Base-by-base conservation (phyloP, 2,797 vertebrate genomes). In the Dicrostonyx torquatus region DNA sequence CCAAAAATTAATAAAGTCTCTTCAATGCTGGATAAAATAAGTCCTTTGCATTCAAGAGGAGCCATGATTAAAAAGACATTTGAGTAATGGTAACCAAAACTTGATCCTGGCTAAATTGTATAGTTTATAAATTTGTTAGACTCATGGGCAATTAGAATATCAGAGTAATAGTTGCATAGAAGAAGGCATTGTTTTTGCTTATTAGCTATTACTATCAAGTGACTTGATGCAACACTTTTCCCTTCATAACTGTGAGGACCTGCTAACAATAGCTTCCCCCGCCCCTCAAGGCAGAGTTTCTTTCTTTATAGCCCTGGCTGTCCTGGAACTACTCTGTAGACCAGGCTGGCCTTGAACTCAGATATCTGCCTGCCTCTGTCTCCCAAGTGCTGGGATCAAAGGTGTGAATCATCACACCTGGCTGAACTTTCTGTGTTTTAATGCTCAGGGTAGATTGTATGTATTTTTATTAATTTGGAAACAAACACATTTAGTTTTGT, bases 401-500 rank as follows among this genome's bases (percentile, higher is more conserved):
- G 18, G 18, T 48, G 43, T 48, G 80, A 40, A 45, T 29, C 9
- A 64, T 11, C 17, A 48, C 29, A 64, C 60, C 15, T 60, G 24
- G 5, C 60, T 34, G 5, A n/a, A 43, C 29, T 48, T 66, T 14
- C 78, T 92, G 29, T 90, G 75, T 92, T 83, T 66, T 85, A 87
- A 45, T 87, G 50, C 60, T 87, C 53, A 43, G 48, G 89, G 29
- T 86, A 9, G 12, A 20, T 66, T 85, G 3, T 75, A 20, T 83
- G 24, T 84, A 10, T 87, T 83, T 70, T 89, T 55, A 66, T 89
- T 87, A 78, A 77, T 85, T 94, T 88, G 55, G 55, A 79, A 93
- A 48, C 72, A 58, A 84, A 53, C 62, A 55, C 29, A 73, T 83
- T 93, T 62, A 77, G 72, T 29, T 86, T 89, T 94, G 80, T 66